Evolutionary conservation across 2,797 vertebrate species (phyloP), one percentile per base, ranked within the genome.

Genomic region (Etheostoma perlongum): DNA sequence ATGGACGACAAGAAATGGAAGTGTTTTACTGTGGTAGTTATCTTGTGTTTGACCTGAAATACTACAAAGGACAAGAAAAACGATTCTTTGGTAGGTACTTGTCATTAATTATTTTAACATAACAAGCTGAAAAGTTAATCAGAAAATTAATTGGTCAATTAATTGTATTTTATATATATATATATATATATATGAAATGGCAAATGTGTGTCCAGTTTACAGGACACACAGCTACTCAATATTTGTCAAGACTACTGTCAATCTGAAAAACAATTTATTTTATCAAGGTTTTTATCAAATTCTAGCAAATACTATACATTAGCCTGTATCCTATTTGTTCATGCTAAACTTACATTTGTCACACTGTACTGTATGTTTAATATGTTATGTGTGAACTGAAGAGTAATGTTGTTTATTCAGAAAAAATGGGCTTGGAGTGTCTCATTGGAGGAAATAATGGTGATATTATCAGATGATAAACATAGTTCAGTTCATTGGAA

Each of bases 51-150:
- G 67, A 81, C 46, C 54, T 72, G 61, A 77, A 66, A 44, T 18
- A 27, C 72, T 16, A 15, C 78, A 63, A 44, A 47, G 49, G 49
- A 67, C 49, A 40, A 68, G 51, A 49, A 30, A 46, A 46, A 51
- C n/a, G 16, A 25, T 44, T 44, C 48, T 36, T 42, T 48, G 79
- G 79, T 84, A 86, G 57, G 88, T 89, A 54, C n/a, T 19, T 65
- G 2, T 55, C 15, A 30, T 1, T 53, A 0, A 30, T 70, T 64
- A 10, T 61, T 60, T 57, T 40, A 18, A 33, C 65, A 18, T 58
- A 40, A 77, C 0, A 25, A 36, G 10, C 15, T 61, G 23, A 40
- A 67, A 27, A 21, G 11, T 51, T 1, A 10, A 10, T 64, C 6
- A 23, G 6, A 46, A 51, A 14, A 2, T 5, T 4, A 6, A 57